These are phyloP conservation scores for Polydrusus cervinus DNA, from an alignment of 2,888 invertebrate genomes.

Conservation along the genomic window DNA sequence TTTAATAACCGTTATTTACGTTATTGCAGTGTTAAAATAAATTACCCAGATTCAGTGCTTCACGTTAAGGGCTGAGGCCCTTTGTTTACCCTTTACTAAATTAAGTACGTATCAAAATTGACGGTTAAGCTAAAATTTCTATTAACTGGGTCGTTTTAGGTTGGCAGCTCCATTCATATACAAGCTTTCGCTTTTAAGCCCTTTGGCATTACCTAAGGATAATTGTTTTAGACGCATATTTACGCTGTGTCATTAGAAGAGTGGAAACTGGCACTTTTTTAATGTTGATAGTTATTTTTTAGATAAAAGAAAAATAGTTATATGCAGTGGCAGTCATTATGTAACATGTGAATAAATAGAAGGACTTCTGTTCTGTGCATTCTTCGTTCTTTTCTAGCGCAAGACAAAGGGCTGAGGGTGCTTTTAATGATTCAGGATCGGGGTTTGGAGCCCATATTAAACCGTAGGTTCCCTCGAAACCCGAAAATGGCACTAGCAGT, in stretches of 20 bases:
- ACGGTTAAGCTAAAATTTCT: conserved; percentile 20
- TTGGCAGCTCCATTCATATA: conserved; percentile 15
- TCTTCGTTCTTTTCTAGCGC: no score
- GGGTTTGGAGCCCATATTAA: no score
- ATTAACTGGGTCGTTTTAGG: conserved; percentile 17
- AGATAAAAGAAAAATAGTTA: neutral
- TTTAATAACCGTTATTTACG: neutral
- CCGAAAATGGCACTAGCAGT: no score
- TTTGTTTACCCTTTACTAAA: conserved; percentile 14
- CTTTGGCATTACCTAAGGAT: conserved; percentile 1
- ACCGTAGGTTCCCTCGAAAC: no score
- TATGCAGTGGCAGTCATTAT: neutral
- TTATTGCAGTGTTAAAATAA: neutral
- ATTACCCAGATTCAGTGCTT: neutral
- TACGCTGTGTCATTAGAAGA: neutral
- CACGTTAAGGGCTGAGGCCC: neutral
- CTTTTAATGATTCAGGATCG: no score
- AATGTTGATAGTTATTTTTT: neutral
- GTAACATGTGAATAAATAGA: no score
- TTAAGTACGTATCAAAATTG: conserved; percentile 19
- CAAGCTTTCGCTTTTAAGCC: conserved; percentile 8
- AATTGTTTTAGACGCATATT: conserved; percentile 7
- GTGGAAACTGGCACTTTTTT: neutral
- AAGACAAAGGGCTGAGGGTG: no score
- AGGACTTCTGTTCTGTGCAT: no score